Base-by-base conservation (phyloP, 2,888 invertebrate genomes). In the Himalopsyche anomala region DNA sequence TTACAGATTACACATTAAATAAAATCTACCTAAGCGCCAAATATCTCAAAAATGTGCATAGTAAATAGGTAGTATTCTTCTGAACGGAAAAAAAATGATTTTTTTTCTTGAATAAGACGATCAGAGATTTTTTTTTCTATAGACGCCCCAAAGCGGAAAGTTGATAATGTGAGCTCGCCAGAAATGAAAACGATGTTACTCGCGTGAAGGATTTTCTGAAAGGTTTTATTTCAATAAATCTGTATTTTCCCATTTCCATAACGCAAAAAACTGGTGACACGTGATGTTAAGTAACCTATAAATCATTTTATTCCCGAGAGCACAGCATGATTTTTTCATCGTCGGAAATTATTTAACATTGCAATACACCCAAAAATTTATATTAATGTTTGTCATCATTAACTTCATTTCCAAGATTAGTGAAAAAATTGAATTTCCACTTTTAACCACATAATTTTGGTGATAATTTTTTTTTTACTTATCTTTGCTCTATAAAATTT, bases 191-290 rank as follows among this genome's bases (percentile, higher is more conserved):
- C 51, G 80, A 81, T 87, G 83, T 86, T 85, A 84, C 80, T 81
- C 54, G 69, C 45, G 36, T 28, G 80, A 38, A 83, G 40, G 85
- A 80, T 86, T 83, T 81, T 62, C 54, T 82, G 80, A 85, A 87
- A 84, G 87, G 87, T 87, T 85, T 87, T 87, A 85, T 85, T 87
- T 83, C 87, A 87, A 87, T 87, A 87, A 87, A 87, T 87, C 87
- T 85, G 83, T 86, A 87, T 87, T 85, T 87, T 85, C 74, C 74
- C 84, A 84, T 85, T 85, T 83, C 85, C 74, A 42, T 84, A 84
- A 85, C 81, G 84, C 87, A 87, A 86, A 87, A 86, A 84, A 80
- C 79, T 38, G 83, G 84, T 85, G 88, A 87, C 88, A 88, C 84
- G 85, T 87, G 88, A 84, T 83, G 84, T 84, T 85, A 88, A 88